Evolutionary conservation across 2,113 vertebrate species (phyloP), one percentile per base, ranked within the genome.

Genomic region (Zingel zingel): DNA sequence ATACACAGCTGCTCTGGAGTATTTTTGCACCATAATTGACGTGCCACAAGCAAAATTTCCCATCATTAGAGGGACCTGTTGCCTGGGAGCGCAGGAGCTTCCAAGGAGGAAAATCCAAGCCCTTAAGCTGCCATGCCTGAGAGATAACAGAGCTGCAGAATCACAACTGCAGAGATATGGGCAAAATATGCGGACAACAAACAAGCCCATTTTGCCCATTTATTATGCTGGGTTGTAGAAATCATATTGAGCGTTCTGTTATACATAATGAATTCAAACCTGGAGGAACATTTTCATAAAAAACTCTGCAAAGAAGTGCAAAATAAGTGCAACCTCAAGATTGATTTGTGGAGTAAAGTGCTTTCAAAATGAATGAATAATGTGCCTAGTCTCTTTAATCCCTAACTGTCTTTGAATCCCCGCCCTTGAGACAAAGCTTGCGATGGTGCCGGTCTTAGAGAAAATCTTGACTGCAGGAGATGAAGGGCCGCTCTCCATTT

Each of bases 51-150:
- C 84, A 85, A 88, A 86, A 90, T 89, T 88, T 86, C 75, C 72
- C 86, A 81, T 89, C 86, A 88, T 90, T 92, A 92, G 81, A 86
- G 72, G 47, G 78, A 90, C 89, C 80, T 89, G 91, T 91, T 92
- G 88, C 85, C 84, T 61, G 57, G 65, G 72, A 91, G 88, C 81
- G 80, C 13, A 62, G 63, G 67, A 81, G 83, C 73, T 81, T 82
- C 70, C 59, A 76, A 79, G 19, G 72, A 85, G 30, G 66, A 88
- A 74, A 84, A 84, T 71, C 72, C 62, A 61, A 86, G 73, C 66
- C 83, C 82, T 85, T 74, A 80, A 88, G 85, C 74, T 69, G 67
- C 68, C 73, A 73, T 71, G 58, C 56, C 75, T 65, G 48, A 47
- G 64, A 86, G 81, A 86, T 81, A 88, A 88, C 69, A 77, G 66